A percentile compares a stretch with the other conserved stretches of the same genome.
phyloP scores from a whole-genome alignment of 2,888 invertebrate species.

The Philaethria dido region DNA sequence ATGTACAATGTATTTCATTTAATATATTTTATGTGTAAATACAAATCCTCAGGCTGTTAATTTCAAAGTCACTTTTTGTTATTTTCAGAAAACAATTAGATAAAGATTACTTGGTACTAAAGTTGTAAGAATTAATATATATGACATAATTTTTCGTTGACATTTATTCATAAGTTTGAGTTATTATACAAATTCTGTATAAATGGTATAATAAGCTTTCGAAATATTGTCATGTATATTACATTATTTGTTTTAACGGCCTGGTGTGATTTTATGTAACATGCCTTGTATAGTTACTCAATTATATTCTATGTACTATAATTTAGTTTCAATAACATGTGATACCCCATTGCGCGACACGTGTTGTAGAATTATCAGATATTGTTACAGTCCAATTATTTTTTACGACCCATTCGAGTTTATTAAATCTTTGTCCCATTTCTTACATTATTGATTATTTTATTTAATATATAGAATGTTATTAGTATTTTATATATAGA shows the following conservation, averaged over 20 bases:
- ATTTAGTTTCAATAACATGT: slow-evolving; percentile 5
- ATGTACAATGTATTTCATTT: neutral
- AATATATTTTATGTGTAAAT: neutral
- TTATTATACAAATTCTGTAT: neutral
- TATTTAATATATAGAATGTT: neutral
- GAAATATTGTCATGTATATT: neutral
- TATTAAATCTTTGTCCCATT: slow-evolving; percentile 6
- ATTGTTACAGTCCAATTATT: slow-evolving; percentile 6
- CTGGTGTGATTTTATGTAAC: neutral
- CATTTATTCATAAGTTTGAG: neutral
- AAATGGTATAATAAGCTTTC: neutral
- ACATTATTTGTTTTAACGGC: neutral
- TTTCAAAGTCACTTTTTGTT: too few relatives aligned
- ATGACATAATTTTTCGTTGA: neutral
- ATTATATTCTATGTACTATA: neutral
- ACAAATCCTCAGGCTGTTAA: neutral
- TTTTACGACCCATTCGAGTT: neutral
- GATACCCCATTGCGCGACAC: neutral
- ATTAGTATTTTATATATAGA: neutral
- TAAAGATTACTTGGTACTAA: too few relatives aligned
- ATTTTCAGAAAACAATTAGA: too few relatives aligned
- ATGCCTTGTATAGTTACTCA: neutral
- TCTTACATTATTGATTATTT: slow-evolving; percentile 2
- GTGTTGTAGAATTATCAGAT: neutral
- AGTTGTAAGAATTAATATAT: neutral